These are phyloP conservation scores for Heloderma charlesbogerti DNA, from an alignment of 2,113 vertebrate species.

Conservation along the genomic window DNA sequence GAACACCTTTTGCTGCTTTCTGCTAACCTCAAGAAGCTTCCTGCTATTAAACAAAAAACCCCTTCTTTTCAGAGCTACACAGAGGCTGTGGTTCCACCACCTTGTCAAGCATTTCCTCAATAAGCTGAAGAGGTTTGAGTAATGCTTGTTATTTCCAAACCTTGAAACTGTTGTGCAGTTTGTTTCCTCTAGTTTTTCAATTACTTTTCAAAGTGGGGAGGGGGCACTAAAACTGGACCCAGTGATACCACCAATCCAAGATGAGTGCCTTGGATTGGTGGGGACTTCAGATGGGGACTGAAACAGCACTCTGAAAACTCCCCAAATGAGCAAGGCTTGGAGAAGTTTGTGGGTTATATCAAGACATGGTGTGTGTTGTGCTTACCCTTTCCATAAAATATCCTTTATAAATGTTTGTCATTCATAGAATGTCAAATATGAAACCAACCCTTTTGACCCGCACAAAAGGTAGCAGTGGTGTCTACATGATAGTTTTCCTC, in stretches of 20 bases:
- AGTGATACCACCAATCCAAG: background rate
- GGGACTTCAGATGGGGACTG: background rate
- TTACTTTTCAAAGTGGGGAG: background rate
- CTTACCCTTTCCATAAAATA: background rate
- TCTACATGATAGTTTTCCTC: background rate
- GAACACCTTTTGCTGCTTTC: background rate
- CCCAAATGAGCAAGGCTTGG: background rate
- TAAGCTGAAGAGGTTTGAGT: background rate
- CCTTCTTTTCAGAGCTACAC: background rate
- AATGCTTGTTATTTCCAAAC: background rate
- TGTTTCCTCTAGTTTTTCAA: background rate
- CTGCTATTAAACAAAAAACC: background rate
- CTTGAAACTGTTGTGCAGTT: background rate
- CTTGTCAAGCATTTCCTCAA: background rate
- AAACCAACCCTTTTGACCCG: background rate
- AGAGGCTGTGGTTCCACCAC: background rate
- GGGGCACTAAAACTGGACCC: background rate
- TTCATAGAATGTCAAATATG: background rate
- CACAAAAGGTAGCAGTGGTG: too few relatives aligned
- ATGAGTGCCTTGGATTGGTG: too few relatives aligned
- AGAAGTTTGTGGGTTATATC: background rate
- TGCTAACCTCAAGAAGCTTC: background rate
- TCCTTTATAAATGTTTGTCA: background rate
- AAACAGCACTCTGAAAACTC: background rate
- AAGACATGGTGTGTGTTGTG: background rate